phyloP scores from a whole-genome alignment of 1,140 invertebrate genomes.

The Eueides isabella region DNA sequence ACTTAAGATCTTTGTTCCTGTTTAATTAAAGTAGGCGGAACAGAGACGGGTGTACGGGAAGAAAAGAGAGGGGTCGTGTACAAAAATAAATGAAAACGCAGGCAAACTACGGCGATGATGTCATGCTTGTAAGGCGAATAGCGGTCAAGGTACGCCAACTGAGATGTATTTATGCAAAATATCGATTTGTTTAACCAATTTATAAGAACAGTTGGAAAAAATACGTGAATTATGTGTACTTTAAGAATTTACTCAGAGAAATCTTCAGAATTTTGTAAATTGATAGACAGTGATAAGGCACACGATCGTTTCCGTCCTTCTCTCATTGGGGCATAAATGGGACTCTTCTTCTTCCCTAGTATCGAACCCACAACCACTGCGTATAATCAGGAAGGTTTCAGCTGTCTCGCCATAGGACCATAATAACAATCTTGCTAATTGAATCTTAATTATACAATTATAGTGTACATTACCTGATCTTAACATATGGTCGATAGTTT shows the following conservation, averaged over 20 bases:
- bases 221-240: too few relatives aligned
- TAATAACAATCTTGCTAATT: not conserved
- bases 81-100: constrained; percentile 73
- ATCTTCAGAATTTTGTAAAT: too few relatives aligned
- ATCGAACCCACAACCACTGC: not conserved
- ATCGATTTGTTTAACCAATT: constrained; percentile 32
- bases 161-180: constrained; percentile 55
- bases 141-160: constrained; percentile 66
- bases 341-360: too few relatives aligned
- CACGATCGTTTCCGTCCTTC: too few relatives aligned
- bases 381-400: not conserved
- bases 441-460: constrained; percentile 8
- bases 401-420: not conserved
- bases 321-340: too few relatives aligned
- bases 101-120: constrained; percentile 59
- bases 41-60: constrained; percentile 29
- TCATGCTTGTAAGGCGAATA: constrained; percentile 67
- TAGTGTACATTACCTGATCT: constrained; percentile 4
- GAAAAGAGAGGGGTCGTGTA: constrained; percentile 56
- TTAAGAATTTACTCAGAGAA: not conserved
- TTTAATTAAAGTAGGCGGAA: constrained; percentile 34
- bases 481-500: constrained; percentile 9
- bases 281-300: too few relatives aligned
- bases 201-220: not conserved
- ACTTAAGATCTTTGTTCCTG: constrained; percentile 39